phyloP scores from a whole-genome alignment of 2,113 vertebrate genomes.

The Paradisaea rubra region DNA sequence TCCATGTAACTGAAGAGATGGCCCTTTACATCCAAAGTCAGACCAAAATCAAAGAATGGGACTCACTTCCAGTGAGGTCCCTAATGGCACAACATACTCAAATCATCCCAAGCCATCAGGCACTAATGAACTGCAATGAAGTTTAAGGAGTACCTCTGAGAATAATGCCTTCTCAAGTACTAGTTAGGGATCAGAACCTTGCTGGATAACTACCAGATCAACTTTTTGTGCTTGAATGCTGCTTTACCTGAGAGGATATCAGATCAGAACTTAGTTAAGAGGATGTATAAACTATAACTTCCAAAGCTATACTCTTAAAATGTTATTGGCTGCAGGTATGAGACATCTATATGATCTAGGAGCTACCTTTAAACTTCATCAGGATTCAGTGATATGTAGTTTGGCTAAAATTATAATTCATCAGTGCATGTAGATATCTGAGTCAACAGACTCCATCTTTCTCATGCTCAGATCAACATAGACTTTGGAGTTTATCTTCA shows the following conservation, averaged over 20 bases:
- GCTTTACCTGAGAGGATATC: background rate
- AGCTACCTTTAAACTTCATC: background rate
- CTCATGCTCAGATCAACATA: background rate
- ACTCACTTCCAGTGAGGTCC: background rate
- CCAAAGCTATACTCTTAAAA: background rate
- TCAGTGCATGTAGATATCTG: rapidly evolving
- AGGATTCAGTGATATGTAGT: background rate
- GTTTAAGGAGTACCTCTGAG: background rate
- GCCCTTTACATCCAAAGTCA: background rate
- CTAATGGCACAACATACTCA: background rate
- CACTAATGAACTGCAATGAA: background rate
- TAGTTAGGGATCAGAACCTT: background rate
- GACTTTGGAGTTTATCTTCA: background rate
- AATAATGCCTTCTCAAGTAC: constrained; percentile 5
- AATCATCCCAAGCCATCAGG: background rate
- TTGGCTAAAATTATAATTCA: background rate
- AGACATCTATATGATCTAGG: background rate
- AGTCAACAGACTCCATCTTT: background rate
- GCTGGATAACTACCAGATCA: background rate
- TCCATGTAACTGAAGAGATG: background rate
- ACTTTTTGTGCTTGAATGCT: background rate
- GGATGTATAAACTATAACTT: background rate
- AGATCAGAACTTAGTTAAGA: background rate
- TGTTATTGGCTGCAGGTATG: background rate
- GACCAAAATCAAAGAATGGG: background rate